Conservation (phyloP, 1,140 invertebrate species). For the Saccostrea glomerata region DNA sequence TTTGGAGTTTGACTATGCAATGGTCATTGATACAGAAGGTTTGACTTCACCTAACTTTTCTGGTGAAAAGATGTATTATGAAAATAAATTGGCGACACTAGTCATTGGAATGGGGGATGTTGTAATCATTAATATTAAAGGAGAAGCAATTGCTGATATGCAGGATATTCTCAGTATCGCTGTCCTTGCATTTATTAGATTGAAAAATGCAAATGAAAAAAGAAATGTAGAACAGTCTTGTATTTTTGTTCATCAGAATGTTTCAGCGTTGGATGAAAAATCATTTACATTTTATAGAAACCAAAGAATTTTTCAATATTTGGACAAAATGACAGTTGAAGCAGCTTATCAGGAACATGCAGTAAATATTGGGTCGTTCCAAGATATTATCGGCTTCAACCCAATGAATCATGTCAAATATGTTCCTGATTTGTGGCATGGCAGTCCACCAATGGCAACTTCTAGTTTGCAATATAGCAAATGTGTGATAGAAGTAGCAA, state of each 20-base stretch:
- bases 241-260: constrained; percentile 55
- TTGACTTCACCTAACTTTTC: constrained; percentile 40
- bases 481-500: background rate
- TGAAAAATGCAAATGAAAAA: background rate
- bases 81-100: background rate
- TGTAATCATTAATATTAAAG: no score
- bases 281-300: background rate
- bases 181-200: background rate
- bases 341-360: constrained; percentile 40
- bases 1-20: constrained; percentile 25
- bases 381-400: constrained; percentile 51
- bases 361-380: constrained; percentile 29
- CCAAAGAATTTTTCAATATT: constrained; percentile 23
- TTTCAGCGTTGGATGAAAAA: constrained; percentile 36
- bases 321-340: constrained; percentile 43
- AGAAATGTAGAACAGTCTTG: constrained; percentile 36
- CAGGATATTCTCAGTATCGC: background rate
- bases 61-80: constrained; percentile 12
- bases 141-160: no score
- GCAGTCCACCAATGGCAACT: constrained; percentile 50
- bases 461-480: constrained; percentile 22
- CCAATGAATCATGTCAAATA: constrained; percentile 14
- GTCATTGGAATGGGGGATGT: no score
- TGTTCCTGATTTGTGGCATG: constrained; percentile 50
- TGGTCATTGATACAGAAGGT: constrained; percentile 50